Evolutionary conservation across 2,888 invertebrate species (phyloP), one percentile per base, ranked within the genome.

Genomic region (Spodoptera picta): DNA sequence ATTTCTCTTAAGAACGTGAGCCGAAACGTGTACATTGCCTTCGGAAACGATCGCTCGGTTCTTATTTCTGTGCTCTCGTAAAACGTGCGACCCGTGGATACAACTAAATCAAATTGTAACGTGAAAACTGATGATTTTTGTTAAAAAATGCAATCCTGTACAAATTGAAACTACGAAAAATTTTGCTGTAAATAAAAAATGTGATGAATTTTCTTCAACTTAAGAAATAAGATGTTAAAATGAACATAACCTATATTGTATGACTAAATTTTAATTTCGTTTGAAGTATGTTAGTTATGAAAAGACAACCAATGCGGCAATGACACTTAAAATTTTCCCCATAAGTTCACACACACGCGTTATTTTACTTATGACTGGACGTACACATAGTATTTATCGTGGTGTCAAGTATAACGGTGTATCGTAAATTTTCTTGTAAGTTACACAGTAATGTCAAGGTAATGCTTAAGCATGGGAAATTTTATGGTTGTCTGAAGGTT

Each of bases 361-460:
- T 48, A n/a, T 54, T 46, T 58, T 27, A 41, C 47, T 58, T 51
- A 52, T 14, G 41, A 47, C 23, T 12, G 9, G 24, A 65, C 52
- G 43, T 44, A 14, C 14, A 14, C 14, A n/a, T 27, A 71, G 48
- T 42, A 65, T 74, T 66, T 68, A 67, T 72, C 61, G 61, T 52
- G 60, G 53, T 47, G 48, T 50, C 46, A 68, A 66, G 65, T 51
- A 64, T 66, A 51, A 63, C 56, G 63, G 58, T 69, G 75, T 79
- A 77, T 75, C 72, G 73, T 79, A 77, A 81, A 79, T 65, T 75
- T 72, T 45, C 69, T 73, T 72, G 74, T 61, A 71, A 74, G 72
- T 73, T 74, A 73, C 56, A 67, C 7, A 36, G 36, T 36, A 36
- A 36, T 36, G 75, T 60, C 70, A 10, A 74, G 9, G 36, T 81